Percentiles rank a stretch among this genome's conserved stretches.
Evolutionary conservation across 2,797 vertebrate genomes (phyloP).

Genomic region (Taenioides sp.): DNA sequence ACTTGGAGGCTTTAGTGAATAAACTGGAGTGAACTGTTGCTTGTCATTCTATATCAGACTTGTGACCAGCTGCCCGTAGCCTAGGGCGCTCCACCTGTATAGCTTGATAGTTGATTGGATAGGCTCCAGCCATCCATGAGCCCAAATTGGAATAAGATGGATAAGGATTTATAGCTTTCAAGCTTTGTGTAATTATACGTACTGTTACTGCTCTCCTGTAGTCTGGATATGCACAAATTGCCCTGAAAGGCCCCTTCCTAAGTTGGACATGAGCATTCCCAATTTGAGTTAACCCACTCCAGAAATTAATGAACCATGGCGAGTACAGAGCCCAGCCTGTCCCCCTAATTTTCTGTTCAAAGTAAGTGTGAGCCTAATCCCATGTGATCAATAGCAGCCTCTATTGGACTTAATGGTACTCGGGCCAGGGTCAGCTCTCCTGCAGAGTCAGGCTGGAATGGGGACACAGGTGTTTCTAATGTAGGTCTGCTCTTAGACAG

Average conservation of each 20-base stretch:
- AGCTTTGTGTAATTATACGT: neutral
- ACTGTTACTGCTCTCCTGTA: conserved; percentile 21
- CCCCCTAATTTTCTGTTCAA: conserved; percentile 53
- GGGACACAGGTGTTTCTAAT: conserved; percentile 81
- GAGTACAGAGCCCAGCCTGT: conserved; percentile 27
- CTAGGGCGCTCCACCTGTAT: neutral
- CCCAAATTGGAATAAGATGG: neutral
- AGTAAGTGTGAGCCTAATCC: conserved; percentile 42
- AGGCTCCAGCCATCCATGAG: neutral
- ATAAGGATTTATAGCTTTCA: neutral
- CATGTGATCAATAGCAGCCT: conserved; percentile 58
- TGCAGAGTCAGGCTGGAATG: conserved; percentile 59
- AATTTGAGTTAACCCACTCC: conserved; percentile 60
- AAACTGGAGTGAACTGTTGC: conserved; percentile 7
- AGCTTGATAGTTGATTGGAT: neutral
- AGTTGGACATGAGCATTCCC: conserved; percentile 54
- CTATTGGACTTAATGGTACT: conserved; percentile 53
- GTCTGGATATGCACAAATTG: conserved; percentile 35
- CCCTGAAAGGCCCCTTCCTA: conserved; percentile 37
- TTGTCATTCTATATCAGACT: conserved; percentile 4
- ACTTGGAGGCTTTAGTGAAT: neutral
- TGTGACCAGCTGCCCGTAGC: conserved; percentile 1
- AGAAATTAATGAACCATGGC: conserved; percentile 49
- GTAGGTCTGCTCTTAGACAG: conserved; percentile 70
- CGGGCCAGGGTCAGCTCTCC: conserved; percentile 64